These are phyloP conservation scores for Sipha flava DNA, from an alignment of 1,140 invertebrate genomes.

Conservation along the genomic window DNA sequence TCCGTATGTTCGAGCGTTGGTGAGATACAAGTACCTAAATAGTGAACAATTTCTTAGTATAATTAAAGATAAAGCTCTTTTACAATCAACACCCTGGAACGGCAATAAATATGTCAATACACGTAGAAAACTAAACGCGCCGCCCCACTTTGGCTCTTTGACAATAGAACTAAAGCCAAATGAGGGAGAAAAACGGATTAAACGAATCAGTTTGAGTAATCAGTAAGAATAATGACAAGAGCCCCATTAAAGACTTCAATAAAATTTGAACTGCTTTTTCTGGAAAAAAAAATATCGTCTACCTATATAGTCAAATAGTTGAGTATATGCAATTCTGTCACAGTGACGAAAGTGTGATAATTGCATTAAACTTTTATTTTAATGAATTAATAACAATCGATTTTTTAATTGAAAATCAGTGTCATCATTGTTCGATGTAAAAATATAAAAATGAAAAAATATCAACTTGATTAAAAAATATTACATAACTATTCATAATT, in stretches of 20 bases:
- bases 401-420: too few relatives aligned
- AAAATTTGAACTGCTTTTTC: neutral
- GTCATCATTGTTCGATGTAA: too few relatives aligned
- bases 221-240: neutral
- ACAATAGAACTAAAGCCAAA: conserved; percentile 20
- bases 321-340: too few relatives aligned
- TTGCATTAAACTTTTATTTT: too few relatives aligned
- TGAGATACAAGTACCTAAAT: neutral
- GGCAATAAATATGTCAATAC: neutral
- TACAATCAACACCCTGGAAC: neutral
- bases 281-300: neutral
- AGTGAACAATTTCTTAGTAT: neutral
- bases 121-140: neutral
- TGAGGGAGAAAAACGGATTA: neutral
- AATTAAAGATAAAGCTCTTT: neutral
- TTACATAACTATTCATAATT: too few relatives aligned
- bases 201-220: conserved; percentile 9
- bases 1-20: neutral
- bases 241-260: neutral
- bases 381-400: too few relatives aligned
- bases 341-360: too few relatives aligned
- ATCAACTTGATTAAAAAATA: too few relatives aligned
- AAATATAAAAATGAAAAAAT: too few relatives aligned
- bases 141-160: neutral
- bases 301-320: neutral